Base-by-base conservation (phyloP, 2,113 vertebrate species). In the Chloropsis cyanopogon region DNA sequence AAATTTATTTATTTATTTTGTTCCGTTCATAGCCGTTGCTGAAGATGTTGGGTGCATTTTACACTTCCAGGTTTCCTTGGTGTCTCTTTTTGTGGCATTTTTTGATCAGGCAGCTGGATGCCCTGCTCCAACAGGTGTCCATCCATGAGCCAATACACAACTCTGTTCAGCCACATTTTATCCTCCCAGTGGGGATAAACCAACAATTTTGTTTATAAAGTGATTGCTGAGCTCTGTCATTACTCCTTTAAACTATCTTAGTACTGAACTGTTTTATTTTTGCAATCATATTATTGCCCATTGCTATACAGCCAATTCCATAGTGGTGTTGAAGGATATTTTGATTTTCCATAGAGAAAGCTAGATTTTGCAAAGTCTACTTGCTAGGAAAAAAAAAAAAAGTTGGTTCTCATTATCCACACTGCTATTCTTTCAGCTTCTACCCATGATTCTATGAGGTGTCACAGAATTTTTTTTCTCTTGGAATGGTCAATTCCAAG, bases 81-180 rank as follows among this genome's bases (percentile, higher is more conserved):
- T 21, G 7, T 17, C 26, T 71, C 10, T 77, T 80, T 29, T 14
- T 4, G 2, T 28, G 22, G 23, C 15, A 10, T 15, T 61, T 15
- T 1, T 63, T 39, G 28, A 54, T 28, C 52, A 70, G 52, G 18
- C 14, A 57, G 28, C 9, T 52, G 83, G 50, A 53, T 57, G 14
- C 15, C 65, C 52, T 83, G 28, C 14, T 78, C 23, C 11, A 35
- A 4, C 4, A 12, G 0, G 1, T 2, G 2, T 37, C 37, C 37
- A 10, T 37, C 37, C 37, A n/a, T n/a, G n/a, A n/a, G 1, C 42
- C 41, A 2, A 8, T 7, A n/a, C 5, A 12, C 7, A 5, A 12
- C n/a, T 61, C 26, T 18, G 7, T 0, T 42, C 7, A 75, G n/a
- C 10, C 39, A 59, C 39, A 33, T 47, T 87, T 83, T 44, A 9